Conservation (phyloP, 37 sponge, comb jelly and placozoan genomes). For the Axinella damicornis region DNA sequence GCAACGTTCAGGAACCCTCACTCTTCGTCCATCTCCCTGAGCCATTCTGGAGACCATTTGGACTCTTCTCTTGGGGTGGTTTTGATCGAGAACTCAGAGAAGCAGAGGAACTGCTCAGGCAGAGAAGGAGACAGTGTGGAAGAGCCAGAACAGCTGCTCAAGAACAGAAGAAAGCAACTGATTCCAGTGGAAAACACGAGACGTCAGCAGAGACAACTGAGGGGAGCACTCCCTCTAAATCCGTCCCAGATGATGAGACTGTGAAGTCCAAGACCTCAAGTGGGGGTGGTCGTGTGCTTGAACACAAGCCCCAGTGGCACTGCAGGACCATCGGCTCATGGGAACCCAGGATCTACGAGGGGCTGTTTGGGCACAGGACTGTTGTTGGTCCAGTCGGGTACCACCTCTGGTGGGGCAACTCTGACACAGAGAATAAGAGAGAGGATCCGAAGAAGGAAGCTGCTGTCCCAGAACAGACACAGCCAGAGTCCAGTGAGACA, state of each 20-base stretch:
- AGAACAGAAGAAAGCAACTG: slow-evolving; percentile 9
- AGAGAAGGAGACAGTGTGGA: not conserved
- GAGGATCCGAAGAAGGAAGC: slow-evolving; percentile 1
- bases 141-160: too few relatives aligned
- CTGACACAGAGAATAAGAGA: slow-evolving; percentile 28
- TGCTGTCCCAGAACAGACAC: too few relatives aligned
- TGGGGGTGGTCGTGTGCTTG: not conserved
- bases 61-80: not conserved
- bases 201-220: too few relatives aligned
- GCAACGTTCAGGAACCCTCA: too few relatives aligned
- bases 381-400: slow-evolving; percentile 40
- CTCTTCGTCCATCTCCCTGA: not conserved
- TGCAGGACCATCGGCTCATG: slow-evolving; percentile 12
- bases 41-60: slow-evolving; percentile 17
- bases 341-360: slow-evolving; percentile 17
- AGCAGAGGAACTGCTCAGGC: not conserved
- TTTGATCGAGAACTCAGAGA: not conserved
- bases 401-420: slow-evolving; percentile 43
- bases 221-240: too few relatives aligned
- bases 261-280: not conserved
- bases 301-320: slow-evolving; percentile 21
- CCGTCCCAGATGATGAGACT: not conserved
- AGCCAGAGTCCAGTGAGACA: too few relatives aligned
- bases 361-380: slow-evolving; percentile 25
- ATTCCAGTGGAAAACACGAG: too few relatives aligned